Evolutionary conservation across 1,140 invertebrate species (phyloP), one percentile per base, ranked within the genome.

Genomic region (Batillaria attramentaria): DNA sequence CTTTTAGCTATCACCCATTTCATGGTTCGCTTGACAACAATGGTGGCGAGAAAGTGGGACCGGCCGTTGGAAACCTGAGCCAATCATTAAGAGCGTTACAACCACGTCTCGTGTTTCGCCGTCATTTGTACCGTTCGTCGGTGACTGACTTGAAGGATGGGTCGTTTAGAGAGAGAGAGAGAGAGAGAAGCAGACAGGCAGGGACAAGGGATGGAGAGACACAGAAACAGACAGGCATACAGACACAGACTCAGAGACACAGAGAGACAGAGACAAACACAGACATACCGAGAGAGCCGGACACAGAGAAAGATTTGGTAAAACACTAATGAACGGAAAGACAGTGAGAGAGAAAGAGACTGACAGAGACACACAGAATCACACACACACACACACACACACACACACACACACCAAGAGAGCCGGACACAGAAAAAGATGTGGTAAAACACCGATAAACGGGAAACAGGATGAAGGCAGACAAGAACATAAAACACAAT

Each of bases 291-390:
- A 68, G 28, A 72, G 57, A 65, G 35, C 16, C 6, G 35, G 43
- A 80, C n/a, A 24, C 13, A 70, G 69, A 76, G 73, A 66, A 46
- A 76, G 73, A 76, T 13, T 72, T 13, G 18, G 73, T 72, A 31
- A 76, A 16, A 76, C 57, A 76, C 57, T 16, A 16, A 66, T 6
- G 68, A 46, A 76, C 6, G 68, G 50, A 69, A 31, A 76, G 73
- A 69, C 13, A 69, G 50, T 8, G 50, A 76, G 73, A 76, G 73
- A 76, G 73, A 76, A 46, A 72, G 69, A 42, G 41, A 72, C 46
- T 13, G 46, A 50, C 46, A 50, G 46, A 50, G 46, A 50, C 46
- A 50, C 10, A 50, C 10, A 50, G 46, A 50, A 24, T 13, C 10
- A 50, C 10, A 50, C 10, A 50, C 10, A 50, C 10, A 50, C 10